Conservation (phyloP, 1,140 invertebrate genomes). For the Camponotus floridanus region DNA sequence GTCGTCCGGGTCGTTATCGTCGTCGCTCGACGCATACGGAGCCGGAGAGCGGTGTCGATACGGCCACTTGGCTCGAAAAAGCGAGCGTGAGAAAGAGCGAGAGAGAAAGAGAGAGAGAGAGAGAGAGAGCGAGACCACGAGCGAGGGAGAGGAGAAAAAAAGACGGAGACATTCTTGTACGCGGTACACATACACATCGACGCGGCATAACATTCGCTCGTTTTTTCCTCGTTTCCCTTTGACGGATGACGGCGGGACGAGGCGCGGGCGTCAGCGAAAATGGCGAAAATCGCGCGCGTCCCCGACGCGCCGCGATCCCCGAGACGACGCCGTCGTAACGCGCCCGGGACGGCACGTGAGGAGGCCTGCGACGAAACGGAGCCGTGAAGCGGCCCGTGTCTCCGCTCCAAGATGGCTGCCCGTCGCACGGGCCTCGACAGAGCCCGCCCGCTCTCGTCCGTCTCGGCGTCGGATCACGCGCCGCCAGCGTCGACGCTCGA, state of each 20-base stretch:
- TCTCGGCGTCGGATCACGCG: not conserved
- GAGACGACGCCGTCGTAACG: constrained; percentile 25
- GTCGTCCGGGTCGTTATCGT: constrained; percentile 18
- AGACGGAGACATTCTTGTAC: constrained; percentile 34
- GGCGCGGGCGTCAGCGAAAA: not conserved
- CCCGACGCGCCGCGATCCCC: not conserved
- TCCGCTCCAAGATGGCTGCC: constrained; percentile 82
- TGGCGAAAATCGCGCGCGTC: not conserved
- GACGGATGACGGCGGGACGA: not conserved
- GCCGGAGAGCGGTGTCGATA: constrained; percentile 17
- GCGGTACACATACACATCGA: constrained; percentile 8
- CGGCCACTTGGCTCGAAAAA: constrained; percentile 13
- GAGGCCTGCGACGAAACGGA: constrained; percentile 51
- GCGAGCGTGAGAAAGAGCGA: not conserved
- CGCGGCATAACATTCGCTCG: not conserved
- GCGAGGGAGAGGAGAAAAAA: constrained; percentile 1
- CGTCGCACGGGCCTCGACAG: constrained; percentile 78
- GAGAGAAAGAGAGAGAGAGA: not conserved
- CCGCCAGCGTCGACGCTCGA: not conserved
- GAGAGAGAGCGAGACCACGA: constrained; percentile 13
- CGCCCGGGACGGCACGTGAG: constrained; percentile 38
- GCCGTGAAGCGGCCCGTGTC: constrained; percentile 57
- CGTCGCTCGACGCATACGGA: constrained; percentile 73
- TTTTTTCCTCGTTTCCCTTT: not conserved
- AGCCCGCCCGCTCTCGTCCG: constrained; percentile 52